phyloP scores from a whole-genome alignment of 2,113 vertebrate species.

The Syrmaticus mikado region DNA sequence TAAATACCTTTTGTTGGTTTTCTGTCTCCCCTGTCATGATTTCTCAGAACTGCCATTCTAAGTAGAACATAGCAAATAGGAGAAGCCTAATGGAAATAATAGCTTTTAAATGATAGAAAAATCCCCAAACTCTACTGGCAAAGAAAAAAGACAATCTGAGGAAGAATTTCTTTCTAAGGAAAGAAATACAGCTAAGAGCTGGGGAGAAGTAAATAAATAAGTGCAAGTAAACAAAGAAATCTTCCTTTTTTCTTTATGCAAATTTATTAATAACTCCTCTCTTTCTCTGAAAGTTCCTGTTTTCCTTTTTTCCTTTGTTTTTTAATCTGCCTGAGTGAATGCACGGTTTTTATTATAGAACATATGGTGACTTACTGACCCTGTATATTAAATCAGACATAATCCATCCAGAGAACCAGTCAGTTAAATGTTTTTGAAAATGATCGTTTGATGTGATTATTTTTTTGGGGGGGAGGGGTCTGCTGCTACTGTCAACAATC shows the following conservation, averaged over 20 bases:
- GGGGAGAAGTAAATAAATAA: background rate
- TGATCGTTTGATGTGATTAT: background rate
- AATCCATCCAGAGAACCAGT: background rate
- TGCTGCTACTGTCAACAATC: background rate
- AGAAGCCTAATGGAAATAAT: background rate
- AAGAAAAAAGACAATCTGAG: background rate
- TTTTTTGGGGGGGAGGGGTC: background rate
- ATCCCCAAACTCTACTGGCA: background rate
- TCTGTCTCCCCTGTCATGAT: background rate
- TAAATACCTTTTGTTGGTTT: background rate
- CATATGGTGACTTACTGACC: background rate
- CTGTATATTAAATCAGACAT: background rate
- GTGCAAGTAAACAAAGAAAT: background rate
- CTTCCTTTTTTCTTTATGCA: background rate
- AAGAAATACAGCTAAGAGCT: background rate
- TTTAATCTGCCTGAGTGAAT: background rate
- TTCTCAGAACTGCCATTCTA: background rate
- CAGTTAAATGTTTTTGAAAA: slow-evolving; percentile 13
- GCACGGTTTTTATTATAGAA: background rate
- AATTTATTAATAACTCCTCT: background rate
- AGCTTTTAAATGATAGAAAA: background rate
- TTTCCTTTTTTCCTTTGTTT: background rate
- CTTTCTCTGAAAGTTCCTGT: background rate
- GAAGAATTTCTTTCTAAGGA: background rate
- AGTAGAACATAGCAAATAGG: background rate